Percentiles rank a stretch among this genome's conserved stretches.
These are phyloP conservation scores for Aurelia aurita complex sp. Pacific DNA, from an alignment of 30 jellyfish, hydroid and myxozoan genomes.

Conservation along the genomic window DNA sequence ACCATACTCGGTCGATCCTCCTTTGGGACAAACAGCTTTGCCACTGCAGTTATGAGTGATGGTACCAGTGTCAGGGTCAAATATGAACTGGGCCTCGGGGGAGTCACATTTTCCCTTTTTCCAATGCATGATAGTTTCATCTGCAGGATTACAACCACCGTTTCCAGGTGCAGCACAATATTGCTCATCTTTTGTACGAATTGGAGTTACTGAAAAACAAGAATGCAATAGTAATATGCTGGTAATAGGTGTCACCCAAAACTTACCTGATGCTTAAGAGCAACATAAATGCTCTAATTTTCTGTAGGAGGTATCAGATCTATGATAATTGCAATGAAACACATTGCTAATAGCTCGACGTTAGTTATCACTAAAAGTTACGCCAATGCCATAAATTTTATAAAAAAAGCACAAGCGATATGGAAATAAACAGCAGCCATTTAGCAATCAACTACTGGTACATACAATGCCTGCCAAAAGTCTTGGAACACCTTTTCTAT, in stretches of 20 bases:
- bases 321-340: too few relatives aligned
- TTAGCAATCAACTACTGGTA: too few relatives aligned
- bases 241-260: too few relatives aligned
- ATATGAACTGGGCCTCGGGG: constrained; percentile 77
- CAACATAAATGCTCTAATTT: too few relatives aligned
- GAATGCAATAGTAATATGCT: background rate
- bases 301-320: too few relatives aligned
- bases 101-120: constrained; percentile 75
- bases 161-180: constrained; percentile 80
- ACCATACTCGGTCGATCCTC: constrained; percentile 32
- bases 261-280: too few relatives aligned
- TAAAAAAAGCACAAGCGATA: too few relatives aligned
- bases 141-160: constrained; percentile 81
- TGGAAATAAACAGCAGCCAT: too few relatives aligned
- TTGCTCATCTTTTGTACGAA: constrained; percentile 28
- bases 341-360: background rate
- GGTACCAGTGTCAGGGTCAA: constrained; percentile 77
- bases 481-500: too few relatives aligned
- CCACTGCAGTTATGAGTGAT: constrained; percentile 90
- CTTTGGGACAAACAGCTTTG: constrained; percentile 83
- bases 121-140: constrained; percentile 67
- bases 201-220: constrained; percentile 53
- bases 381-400: background rate
- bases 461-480: too few relatives aligned
- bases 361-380: background rate